Evolutionary conservation across 2,113 vertebrate genomes (phyloP), one percentile per base, ranked within the genome.

Genomic region (Lycocorax pyrrhopterus): DNA sequence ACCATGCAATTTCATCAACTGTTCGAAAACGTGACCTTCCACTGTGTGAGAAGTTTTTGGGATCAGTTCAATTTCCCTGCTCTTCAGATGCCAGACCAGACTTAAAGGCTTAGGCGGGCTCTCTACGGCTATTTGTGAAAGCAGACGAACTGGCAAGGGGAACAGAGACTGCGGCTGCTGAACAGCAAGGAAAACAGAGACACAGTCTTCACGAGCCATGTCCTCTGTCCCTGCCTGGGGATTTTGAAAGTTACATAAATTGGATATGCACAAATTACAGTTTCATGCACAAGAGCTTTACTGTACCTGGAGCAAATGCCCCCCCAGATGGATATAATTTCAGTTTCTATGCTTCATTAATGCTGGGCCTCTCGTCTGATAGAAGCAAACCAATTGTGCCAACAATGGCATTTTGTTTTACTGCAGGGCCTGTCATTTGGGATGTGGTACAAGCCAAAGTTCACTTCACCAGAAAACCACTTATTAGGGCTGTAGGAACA

Each of bases 301-400:
- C 95, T 71, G 81, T 93, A 86, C 94, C 94, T 84, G 87, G 74
- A 94, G 56, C 10, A 0, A 66, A 86, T 13, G 11, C 14, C 62
- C 64, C 39, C 69, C 49, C 63, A 53, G 60, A 94, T 18, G 88
- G 84, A 90, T 53, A n/a, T 39, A 43, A 80, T 84, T 84, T 84
- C 81, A 55, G 46, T 78, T 91, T 90, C 89, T 83, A 29, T 52
- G 90, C 94, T 79, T 88, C 77, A 59, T 92, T 95, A 87, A 79
- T 13, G 8, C 80, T 43, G 37, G 60, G 67, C 81, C 80, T 91
- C 93, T 82, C 3, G 0, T 76, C 67, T 56, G 77, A 63, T 44
- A 43, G 75, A 92, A 83, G 81, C 69, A 75, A 93, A 84, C 44
- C 44, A 63, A 47, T 52, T 73, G 79, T 82, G 89, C 91, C 95